Evolutionary conservation across 2,797 vertebrate genomes (phyloP).

Genomic region (Schizopygopsis pylzovi): DNA sequence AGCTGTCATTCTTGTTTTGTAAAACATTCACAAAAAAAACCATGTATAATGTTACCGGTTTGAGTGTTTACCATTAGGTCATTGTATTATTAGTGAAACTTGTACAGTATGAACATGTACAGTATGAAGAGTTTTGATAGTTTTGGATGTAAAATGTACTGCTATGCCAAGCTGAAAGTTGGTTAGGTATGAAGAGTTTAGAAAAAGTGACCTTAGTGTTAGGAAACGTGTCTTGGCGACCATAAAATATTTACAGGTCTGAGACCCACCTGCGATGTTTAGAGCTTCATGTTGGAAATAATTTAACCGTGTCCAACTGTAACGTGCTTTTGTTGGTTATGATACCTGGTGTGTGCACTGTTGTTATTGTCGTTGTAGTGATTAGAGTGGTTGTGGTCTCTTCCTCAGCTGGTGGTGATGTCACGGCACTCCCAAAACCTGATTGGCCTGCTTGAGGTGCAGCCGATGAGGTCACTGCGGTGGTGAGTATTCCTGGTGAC

Average conservation of each 20-base stretch:
- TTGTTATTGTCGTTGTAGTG: slow-evolving; percentile 92
- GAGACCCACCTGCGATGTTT: background rate
- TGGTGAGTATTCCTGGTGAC: slow-evolving; percentile 81
- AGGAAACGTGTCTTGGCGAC: background rate
- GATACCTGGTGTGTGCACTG: slow-evolving; percentile 90
- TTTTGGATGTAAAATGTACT: background rate
- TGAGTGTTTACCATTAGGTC: background rate
- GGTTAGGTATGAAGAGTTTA: background rate
- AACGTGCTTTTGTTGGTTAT: background rate
- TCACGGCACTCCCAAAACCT: slow-evolving; percentile 70
- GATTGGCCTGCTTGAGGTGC: slow-evolving; percentile 65
- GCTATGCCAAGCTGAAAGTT: background rate
- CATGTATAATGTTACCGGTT: background rate
- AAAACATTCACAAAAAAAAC: too few relatives aligned
- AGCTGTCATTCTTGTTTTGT: too few relatives aligned
- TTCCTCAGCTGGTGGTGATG: slow-evolving; percentile 80
- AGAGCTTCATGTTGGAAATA: background rate
- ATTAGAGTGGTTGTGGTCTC: slow-evolving; percentile 93
- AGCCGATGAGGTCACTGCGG: slow-evolving; percentile 76
- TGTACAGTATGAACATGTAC: background rate
- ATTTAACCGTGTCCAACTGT: background rate
- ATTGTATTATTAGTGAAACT: background rate
- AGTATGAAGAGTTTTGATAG: background rate
- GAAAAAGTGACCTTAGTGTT: background rate
- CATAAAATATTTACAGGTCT: background rate